Evolutionary conservation across 2,888 invertebrate genomes (phyloP), one percentile per base, ranked within the genome.

Genomic region (Agrochola lota): DNA sequence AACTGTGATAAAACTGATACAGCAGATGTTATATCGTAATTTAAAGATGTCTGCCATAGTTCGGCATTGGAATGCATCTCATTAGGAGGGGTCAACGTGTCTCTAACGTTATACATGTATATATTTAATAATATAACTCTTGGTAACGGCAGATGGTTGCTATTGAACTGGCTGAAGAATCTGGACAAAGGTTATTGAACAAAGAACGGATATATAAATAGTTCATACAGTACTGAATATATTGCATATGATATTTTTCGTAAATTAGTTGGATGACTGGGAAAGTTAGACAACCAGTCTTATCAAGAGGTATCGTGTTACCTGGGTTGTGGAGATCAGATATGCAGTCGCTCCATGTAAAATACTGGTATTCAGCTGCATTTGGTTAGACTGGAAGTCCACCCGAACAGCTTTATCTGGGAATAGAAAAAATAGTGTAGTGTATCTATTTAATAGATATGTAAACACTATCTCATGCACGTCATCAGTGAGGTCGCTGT

Each of bases 51-150:
- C 81, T 75, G 85, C 82, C 88, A 70, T 75, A 85, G 83, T 74
- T 85, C 74, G 84, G 79, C 78, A 74, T 76, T 59, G 85, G 88
- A 88, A 88, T 88, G 87, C 71, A 79, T 76, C 87, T 88, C 88
- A 87, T 88, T 87, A 87, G 80, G 57, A n/a, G 78, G 81, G 88
- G 83, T 85, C 87, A 87, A 74, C 77, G 77, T 81, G 78, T 81
- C 68, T 80, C 83, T 74, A 78, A 71, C 59, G n/a, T 67, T 75
- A 73, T 60, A 80, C 55, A 60, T 59, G 57, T 85, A 57, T 68
- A 76, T 55, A 35, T 84, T 68, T 55, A 30, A 71, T 74, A 71
- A 68, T 69, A 77, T 60, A 73, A 67, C 17, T 71, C 70, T 64
- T 60, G 60, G 73, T 77, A 81, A 72, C 70, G 64, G 77, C 74